Evolutionary conservation across 1,140 invertebrate species (phyloP).

Genomic region (Trichogramma pretiosum): DNA sequence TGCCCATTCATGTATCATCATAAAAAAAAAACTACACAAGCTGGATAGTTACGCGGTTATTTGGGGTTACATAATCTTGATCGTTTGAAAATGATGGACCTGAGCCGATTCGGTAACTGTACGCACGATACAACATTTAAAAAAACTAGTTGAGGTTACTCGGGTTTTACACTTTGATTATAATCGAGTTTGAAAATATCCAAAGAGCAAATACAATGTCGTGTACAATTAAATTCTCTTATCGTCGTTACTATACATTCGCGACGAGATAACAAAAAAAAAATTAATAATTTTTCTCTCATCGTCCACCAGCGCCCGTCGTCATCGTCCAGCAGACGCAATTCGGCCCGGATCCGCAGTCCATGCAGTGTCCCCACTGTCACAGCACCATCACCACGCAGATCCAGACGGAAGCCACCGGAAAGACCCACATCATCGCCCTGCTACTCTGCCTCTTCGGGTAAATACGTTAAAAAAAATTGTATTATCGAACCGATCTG

Average conservation of each 20-base stretch:
- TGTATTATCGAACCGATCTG: not conserved
- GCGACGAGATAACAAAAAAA: not conserved
- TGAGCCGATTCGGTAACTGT: no score
- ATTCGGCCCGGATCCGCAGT: slow-evolving; percentile 42
- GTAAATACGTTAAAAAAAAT: slow-evolving; percentile 31
- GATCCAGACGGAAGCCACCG: slow-evolving; percentile 44
- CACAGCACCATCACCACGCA: slow-evolving; percentile 41
- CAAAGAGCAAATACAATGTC: no score
- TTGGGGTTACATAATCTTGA: no score
- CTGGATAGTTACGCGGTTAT: no score
- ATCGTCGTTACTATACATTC: not conserved
- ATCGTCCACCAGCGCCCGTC: slow-evolving; percentile 14
- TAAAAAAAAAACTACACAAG: no score
- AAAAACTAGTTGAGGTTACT: no score
- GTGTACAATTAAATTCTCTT: no score
- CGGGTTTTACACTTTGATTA: no score
- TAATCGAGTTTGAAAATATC: no score
- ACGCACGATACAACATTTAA: no score
- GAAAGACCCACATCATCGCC: slow-evolving; percentile 54
- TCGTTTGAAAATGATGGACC: no score
- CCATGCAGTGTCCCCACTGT: slow-evolving; percentile 49
- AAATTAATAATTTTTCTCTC: not conserved
- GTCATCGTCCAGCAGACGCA: slow-evolving; percentile 16
- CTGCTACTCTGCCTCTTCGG: slow-evolving; percentile 49
- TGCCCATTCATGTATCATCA: no score